Evolutionary conservation across 1,140 invertebrate species (phyloP), one percentile per base, ranked within the genome.

Genomic region (Drosophila bipectinata): DNA sequence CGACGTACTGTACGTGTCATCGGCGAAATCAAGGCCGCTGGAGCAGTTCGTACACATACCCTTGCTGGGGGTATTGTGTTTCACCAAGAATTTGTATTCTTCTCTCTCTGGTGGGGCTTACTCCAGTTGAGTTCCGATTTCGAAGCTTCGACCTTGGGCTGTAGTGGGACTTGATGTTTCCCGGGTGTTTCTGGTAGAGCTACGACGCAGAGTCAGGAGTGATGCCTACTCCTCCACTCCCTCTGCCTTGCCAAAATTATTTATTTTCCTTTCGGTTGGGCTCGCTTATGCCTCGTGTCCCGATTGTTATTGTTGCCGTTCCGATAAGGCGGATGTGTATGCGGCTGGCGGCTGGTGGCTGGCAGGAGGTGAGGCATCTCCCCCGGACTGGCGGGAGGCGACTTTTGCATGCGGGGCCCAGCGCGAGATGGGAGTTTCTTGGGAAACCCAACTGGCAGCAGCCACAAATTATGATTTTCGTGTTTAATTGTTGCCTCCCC

Each of bases 1-100:
- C 44, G 49, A 28, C 39, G 37, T 39, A 53, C 47, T 32, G 71
- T 74, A 74, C 72, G 71, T 74, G 72, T 74, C 71, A 74, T 64
- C 72, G 48, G 48, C 32, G 48, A 28, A 39, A 53, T 74, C 54
- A 66, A 74, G 59, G 72, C 48, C 72, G 59, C 14, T 44, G 49
- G 37, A 24, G 48, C 45, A 64, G 32, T 9, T 3, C 32, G 10
- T 10, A 34, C 8, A 7, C 6, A n/a, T 52, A 49, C 59, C 63
- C 59, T 67, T 67, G 59, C 47, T 4, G 37, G 18, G 9, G 28
- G 59, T 63, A 30, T 32, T 67, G n/a, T 18, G n/a, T 44, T 64
- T 52, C 14, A 26, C 26, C 3, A 15, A 30, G 28, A 41, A 44
- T 41, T 44, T 59, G 21, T 37, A n/a, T 15, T 14, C 18, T 24